These are phyloP conservation scores for Hippopotamus amphibius DNA, from an alignment of 2,113 vertebrate genomes.

Conservation along the genomic window DNA sequence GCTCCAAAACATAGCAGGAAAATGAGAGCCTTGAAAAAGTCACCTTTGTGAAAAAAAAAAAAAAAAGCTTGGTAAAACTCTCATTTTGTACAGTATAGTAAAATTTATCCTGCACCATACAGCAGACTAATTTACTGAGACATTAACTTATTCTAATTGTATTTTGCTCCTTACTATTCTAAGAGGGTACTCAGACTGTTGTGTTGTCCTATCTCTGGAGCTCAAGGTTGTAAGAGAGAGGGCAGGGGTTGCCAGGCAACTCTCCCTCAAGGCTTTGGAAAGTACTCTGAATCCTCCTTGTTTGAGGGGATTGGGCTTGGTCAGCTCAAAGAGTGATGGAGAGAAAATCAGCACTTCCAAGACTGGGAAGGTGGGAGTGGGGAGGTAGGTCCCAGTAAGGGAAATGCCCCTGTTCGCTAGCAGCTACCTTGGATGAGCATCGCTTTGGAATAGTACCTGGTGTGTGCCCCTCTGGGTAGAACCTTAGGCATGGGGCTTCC, in stretches of 20 bases:
- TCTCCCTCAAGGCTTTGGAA: background rate
- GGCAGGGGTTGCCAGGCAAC: background rate
- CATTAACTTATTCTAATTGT: constrained; percentile 1
- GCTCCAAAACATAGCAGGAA: background rate
- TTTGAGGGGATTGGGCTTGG: background rate
- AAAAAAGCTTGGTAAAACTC: background rate
- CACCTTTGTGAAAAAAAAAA: background rate
- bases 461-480: background rate
- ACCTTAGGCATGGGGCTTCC: background rate
- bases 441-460: background rate
- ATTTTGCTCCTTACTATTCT: background rate
- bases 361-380: background rate
- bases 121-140: constrained; percentile 33
- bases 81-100: background rate
- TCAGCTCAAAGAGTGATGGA: background rate
- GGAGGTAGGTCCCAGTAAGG: too few species aligned
- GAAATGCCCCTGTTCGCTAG: background rate
- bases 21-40: constrained; percentile 44
- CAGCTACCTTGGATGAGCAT: background rate
- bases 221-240: background rate
- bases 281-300: background rate
- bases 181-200: background rate
- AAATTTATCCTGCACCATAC: background rate
- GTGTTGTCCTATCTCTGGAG: background rate
- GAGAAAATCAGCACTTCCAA: background rate